Evolutionary conservation across 2,113 vertebrate genomes (phyloP), one percentile per base, ranked within the genome.

Genomic region (Pogona vitticeps): DNA sequence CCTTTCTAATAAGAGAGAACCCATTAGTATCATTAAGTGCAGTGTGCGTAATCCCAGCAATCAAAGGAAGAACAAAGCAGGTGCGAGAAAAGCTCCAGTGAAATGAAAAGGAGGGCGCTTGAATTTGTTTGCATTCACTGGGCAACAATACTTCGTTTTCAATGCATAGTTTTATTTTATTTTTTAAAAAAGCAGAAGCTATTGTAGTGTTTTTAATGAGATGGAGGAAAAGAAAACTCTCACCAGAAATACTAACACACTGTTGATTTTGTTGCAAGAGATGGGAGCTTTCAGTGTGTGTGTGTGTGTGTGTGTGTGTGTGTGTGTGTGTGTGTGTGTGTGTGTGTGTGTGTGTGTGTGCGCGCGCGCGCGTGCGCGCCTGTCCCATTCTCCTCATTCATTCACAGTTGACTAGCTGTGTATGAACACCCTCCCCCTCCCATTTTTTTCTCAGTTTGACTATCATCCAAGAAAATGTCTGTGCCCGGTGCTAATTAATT

Each of bases 191-290:
- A 85, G 78, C n/a, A n/a, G 72, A 59, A 86, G 70, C 14, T 18
- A 68, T 78, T 86, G 61, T 84, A 80, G 71, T 81, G 88, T 81
- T 90, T 94, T 88, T 81, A 91, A 82, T 81, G 78, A 61, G 71
- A 72, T 26, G 91, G 88, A 90, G 88, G 83, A 70, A 33, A 18
- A 17, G 46, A 46, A 38, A n/a, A 6, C 65, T 79, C 72, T 42
- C 82, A 88, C 90, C 92, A 87, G 88, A 92, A 89, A 76, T 87
- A 84, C 0, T 52, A 94, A 90, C 90, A 78, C 15, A 36, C 81
- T 76, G 86, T 92, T 90, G 58, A 84, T 92, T 83, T 52, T 52
- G 15, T 65, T 89, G 83, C 82, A 92, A 15, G 42, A 88, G 90
- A 85, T 20, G 13, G 6, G 33, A 38, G 40, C 3, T 2, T 3